Percentiles rank a stretch among this genome's conserved stretches.
Evolutionary conservation across 2,797 vertebrate species (phyloP).

Genomic region (Allenopithecus nigroviridis): DNA sequence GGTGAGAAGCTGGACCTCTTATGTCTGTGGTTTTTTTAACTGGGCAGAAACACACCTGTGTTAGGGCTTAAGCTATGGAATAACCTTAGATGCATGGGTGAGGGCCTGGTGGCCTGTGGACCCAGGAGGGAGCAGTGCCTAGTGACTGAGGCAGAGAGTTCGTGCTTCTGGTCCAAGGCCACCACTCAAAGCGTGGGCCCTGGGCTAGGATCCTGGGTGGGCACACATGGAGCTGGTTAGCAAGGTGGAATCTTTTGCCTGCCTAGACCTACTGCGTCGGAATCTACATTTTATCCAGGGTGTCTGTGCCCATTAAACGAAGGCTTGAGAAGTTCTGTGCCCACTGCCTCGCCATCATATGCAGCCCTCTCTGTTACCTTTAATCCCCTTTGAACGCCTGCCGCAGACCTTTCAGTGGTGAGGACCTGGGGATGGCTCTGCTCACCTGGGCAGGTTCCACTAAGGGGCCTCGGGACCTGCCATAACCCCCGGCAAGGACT

Average conservation of each 20-base stretch:
- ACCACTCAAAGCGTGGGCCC: neutral
- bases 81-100: neutral
- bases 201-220: neutral
- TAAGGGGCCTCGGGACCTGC: neutral
- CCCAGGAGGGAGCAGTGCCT: neutral
- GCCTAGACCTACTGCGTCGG: neutral
- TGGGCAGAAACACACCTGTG: neutral
- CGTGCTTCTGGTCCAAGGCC: neutral
- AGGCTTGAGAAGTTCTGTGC: neutral
- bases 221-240: neutral
- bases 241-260: neutral
- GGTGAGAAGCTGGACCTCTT: neutral
- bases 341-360: accelerated
- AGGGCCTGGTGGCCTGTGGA: neutral
- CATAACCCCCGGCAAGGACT: neutral
- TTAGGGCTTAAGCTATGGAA: neutral
- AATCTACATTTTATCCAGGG: neutral
- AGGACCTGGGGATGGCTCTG: neutral
- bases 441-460: neutral
- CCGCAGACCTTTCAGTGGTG: neutral
- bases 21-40: neutral
- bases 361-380: neutral
- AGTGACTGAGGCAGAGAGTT: neutral
- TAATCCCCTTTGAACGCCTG: neutral
- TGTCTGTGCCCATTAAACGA: neutral